phyloP scores from a whole-genome alignment of 2,113 vertebrate genomes.

The Thamnophis sirtalis region DNA sequence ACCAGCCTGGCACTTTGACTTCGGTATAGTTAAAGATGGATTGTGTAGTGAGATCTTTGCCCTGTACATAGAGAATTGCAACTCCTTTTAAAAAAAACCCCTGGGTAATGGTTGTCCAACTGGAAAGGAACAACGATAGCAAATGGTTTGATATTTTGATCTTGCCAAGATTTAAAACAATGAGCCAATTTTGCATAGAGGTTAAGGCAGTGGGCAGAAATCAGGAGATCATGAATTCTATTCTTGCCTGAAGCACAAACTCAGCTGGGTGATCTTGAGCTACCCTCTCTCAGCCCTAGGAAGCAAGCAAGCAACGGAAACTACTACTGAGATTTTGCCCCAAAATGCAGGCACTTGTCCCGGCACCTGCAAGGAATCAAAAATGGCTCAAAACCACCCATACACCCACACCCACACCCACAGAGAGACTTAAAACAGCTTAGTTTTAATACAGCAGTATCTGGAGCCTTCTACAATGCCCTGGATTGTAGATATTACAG shows the following conservation, averaged over 20 bases:
- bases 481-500: not conserved
- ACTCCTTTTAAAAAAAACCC: not conserved
- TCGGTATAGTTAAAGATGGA: not conserved
- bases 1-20: not conserved
- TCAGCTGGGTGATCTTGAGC: not conserved
- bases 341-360: not conserved
- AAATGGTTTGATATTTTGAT: not conserved
- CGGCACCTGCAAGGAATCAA: not conserved
- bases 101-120: not conserved
- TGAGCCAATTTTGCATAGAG: not conserved
- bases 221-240: not conserved
- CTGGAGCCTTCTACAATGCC: not conserved
- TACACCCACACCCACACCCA: not conserved
- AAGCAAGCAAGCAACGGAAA: not conserved
- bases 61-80: not conserved
- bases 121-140: not conserved
- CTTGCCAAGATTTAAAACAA: not conserved
- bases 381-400: not conserved
- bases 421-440: not conserved
- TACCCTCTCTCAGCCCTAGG: not conserved
- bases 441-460: not conserved
- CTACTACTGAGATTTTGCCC: not conserved
- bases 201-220: not conserved
- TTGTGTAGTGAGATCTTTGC: not conserved
- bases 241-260: not conserved